Evolutionary conservation across 2,888 invertebrate genomes (phyloP), one percentile per base, ranked within the genome.

Genomic region (Meandrusa payeni): DNA sequence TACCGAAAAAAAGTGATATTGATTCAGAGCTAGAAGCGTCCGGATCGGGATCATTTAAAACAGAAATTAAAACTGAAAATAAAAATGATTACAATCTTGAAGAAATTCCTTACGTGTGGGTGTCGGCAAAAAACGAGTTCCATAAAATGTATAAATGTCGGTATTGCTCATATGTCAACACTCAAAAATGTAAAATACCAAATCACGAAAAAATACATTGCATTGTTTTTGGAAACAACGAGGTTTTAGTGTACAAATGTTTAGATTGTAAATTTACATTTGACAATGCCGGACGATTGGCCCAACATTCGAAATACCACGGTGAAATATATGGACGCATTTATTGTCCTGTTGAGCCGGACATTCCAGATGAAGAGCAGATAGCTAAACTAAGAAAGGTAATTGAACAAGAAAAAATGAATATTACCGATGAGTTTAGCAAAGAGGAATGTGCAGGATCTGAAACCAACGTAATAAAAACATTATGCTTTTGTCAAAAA

Each of bases 61-160:
- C 51, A 3, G 73, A 76, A 34, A 22, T 33, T n/a, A 69, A 62
- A 55, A 44, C 46, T 2, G 73, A 76, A 34, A 22, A 34, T n/a
- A 69, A 62, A 55, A 44, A 45, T 2, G 66, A 70, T 11, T 70
- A 76, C 27, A 78, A 83, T 46, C 58, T 83, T 5, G 92, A 69
- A 56, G 93, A 93, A 57, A 91, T 93, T 39, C 93, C 94, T 0
- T 81, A 91, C 38, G 93, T 94, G 2, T 94, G 94, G 93, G 93
- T 94, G 0, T 92, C 93, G 0, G 91, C 92, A 23, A 90, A 90
- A 47, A 92, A 92, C 6, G 91, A 91, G 40, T 92, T 94, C 47
- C 91, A 91, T 37, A 95, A 95, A 78, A 94, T 96, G 92, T 93
- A 93, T 69, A 94, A 95, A 67, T 97, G 96, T 67, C 90, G 93